A percentile compares a stretch with the other conserved stretches of the same genome.
Evolutionary conservation across 2,113 vertebrate species (phyloP).

Genomic region (Oreotragus oreotragus): DNA sequence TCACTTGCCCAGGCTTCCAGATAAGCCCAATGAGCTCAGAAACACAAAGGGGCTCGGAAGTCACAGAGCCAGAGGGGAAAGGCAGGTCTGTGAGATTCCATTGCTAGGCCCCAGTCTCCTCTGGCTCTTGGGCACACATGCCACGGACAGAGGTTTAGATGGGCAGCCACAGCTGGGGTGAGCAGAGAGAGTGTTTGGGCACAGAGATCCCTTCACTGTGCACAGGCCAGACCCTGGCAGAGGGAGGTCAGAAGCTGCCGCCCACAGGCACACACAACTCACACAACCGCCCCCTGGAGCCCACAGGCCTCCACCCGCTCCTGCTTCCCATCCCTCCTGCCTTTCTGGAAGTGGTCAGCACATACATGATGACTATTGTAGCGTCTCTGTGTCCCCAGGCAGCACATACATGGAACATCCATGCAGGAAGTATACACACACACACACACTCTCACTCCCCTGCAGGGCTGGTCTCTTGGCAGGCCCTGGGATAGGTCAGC

Average conservation of each 20-base stretch:
- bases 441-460: neutral
- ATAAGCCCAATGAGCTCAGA: neutral
- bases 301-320: neutral
- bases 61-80: neutral
- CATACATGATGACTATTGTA: fast-evolving
- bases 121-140: neutral
- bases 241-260: neutral
- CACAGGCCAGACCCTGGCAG: neutral
- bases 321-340: neutral
- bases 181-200: fast-evolving
- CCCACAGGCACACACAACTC: neutral
- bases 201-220: fast-evolving
- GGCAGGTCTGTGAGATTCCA: neutral
- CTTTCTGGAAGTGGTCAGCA: neutral
- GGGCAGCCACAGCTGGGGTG: neutral
- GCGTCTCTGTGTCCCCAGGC: fast-evolving
- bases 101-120: neutral
- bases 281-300: neutral
- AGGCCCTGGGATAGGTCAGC: neutral
- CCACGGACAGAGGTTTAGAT: fast-evolving
- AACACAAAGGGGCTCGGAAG: neutral
- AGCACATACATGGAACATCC: neutral
- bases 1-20: neutral
- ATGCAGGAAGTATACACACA: neutral
- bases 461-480: neutral